Conservation (phyloP, 2,888 invertebrate genomes). For the Synanthedon formicaeformis region DNA sequence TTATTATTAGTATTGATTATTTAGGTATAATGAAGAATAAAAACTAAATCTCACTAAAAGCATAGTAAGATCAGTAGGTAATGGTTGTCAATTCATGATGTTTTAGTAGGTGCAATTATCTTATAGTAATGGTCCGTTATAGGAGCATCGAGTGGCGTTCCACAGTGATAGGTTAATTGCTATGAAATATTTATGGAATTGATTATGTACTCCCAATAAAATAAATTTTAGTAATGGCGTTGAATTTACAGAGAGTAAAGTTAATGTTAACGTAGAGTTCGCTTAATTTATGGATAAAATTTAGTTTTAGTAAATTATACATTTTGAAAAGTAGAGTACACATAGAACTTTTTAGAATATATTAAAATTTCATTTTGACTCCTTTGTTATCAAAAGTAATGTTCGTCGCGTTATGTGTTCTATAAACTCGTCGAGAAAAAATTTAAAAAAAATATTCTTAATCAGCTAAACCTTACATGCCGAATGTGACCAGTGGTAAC, state of each 20-base stretch:
- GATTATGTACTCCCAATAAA: conserved; percentile 12
- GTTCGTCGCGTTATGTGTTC: no score
- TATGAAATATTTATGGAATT: conserved; percentile 53
- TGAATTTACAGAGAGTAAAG: background rate
- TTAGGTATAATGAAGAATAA: no score
- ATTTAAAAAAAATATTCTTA: no score
- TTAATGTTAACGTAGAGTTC: background rate
- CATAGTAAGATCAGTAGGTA: conserved; percentile 11
- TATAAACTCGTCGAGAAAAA: no score
- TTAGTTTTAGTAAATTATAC: background rate
- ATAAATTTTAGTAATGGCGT: conserved; percentile 23
- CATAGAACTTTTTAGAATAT: background rate
- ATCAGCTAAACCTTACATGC: no score
- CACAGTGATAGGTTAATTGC: conserved; percentile 54
- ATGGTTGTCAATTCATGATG: conserved; percentile 41
- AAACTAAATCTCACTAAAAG: conserved; percentile 1
- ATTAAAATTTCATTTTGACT: no score
- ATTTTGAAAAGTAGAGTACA: no score
- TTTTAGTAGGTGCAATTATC: conserved; percentile 43
- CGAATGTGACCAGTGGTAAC: no score
- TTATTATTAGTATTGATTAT: no score
- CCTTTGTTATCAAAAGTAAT: no score
- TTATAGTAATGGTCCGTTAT: conserved; percentile 28
- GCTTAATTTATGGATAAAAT: background rate
- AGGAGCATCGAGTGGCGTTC: conserved; percentile 34